A percentile compares a stretch with the other conserved stretches of the same genome.
Conservation (phyloP, 2,113 vertebrate genomes). For the Sprattus sprattus region DNA sequence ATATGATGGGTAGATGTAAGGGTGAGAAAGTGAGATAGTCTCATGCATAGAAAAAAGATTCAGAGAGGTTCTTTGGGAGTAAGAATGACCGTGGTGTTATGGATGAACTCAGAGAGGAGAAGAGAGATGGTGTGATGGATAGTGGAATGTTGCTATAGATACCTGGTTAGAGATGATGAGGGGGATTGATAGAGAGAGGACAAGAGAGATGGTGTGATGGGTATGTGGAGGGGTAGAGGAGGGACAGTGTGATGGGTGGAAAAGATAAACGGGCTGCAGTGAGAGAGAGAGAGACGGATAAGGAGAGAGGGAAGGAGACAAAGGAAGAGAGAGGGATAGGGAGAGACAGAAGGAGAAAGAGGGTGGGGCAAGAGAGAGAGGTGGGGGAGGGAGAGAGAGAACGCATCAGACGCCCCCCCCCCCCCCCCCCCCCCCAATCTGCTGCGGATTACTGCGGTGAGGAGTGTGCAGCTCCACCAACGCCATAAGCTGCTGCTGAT, state of each 20-base stretch:
- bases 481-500: neutral
- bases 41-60: too few relatives aligned
- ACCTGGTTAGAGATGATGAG: neutral
- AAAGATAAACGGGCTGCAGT: neutral
- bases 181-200: neutral
- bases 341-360: neutral
- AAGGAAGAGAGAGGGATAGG: neutral
- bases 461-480: neutral
- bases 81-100: neutral
- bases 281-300: neutral
- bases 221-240: neutral
- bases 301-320: neutral
- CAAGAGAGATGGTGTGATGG: neutral
- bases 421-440: constrained; percentile 15
- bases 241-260: neutral
- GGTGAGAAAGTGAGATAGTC: neutral
- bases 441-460: constrained; percentile 21
- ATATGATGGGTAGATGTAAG: too few relatives aligned
- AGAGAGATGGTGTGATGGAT: neutral
- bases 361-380: neutral
- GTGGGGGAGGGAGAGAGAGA: neutral
- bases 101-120: neutral
- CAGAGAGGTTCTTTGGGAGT: neutral
- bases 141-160: neutral
- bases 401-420: constrained; percentile 3